Percentiles rank a stretch among this genome's conserved stretches.
Evolutionary conservation across 2,888 invertebrate genomes (phyloP).

Genomic region (Tiphia femorata): DNA sequence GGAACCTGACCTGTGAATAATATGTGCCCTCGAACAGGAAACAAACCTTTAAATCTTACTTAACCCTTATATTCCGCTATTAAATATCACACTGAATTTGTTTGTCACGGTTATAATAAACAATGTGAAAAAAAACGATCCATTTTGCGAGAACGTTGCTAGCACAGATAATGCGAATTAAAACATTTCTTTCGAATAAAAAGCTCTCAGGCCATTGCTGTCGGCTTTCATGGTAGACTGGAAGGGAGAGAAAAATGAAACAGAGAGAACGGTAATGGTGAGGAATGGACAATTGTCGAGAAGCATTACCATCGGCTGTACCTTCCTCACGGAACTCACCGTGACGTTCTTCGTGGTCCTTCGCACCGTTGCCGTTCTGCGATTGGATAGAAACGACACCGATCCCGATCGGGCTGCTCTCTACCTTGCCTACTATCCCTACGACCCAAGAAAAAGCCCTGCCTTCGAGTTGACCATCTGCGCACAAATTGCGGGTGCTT

Average conservation of each 20-base stretch:
- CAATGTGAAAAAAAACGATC: no score
- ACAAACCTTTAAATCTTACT: no score
- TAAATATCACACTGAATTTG: no score
- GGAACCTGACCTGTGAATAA: no score
- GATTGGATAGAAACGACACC: background rate
- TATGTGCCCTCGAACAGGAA: no score
- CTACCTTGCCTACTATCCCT: background rate
- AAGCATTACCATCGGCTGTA: conserved; percentile 21
- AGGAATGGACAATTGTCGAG: conserved; percentile 9
- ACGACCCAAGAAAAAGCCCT: conserved; percentile 4
- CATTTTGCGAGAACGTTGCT: no score
- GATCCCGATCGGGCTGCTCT: background rate
- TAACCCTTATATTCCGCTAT: no score
- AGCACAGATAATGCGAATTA: no score
- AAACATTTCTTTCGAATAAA: no score
- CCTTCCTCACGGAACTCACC: conserved; percentile 34
- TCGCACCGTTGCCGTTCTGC: background rate
- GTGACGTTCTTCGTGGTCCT: conserved; percentile 10
- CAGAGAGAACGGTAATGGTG: conserved; percentile 18
- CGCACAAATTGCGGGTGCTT: background rate
- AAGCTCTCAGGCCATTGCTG: conserved; percentile 27
- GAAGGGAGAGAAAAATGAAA: background rate
- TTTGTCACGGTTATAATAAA: no score
- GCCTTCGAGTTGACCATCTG: conserved; percentile 3
- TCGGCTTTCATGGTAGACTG: conserved; percentile 27